phyloP scores from a whole-genome alignment of 2,888 invertebrate species.

The Sinohyriopsis cumingii region DNA sequence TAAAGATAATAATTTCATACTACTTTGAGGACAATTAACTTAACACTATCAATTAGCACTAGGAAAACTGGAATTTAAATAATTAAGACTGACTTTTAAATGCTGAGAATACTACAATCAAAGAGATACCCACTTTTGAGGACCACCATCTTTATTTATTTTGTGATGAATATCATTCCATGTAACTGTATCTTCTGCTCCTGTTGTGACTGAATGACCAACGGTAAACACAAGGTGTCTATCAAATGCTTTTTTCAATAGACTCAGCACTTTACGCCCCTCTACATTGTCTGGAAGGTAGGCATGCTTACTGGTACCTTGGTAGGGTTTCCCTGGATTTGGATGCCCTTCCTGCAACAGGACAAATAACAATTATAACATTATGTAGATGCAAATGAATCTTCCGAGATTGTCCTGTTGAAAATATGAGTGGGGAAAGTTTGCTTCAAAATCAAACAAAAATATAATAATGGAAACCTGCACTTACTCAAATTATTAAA shows the following conservation, averaged over 20 bases:
- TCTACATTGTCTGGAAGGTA: conserved; percentile 52
- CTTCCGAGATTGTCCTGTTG: no score
- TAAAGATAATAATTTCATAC: no score
- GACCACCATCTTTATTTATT: conserved; percentile 35
- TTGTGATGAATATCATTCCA: conserved; percentile 54
- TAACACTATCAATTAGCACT: no score
- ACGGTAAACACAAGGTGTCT: conserved; percentile 52
- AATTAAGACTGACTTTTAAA: not conserved
- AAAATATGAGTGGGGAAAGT: no score
- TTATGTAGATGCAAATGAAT: not conserved
- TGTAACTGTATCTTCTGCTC: conserved; percentile 46
- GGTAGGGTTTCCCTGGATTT: conserved; percentile 47
- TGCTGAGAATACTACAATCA: not conserved
- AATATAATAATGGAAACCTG: no score
- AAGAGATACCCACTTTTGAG: conserved; percentile 23
- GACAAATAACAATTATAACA: not conserved
- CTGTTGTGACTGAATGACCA: conserved; percentile 54
- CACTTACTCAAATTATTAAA: no score
- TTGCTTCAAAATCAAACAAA: no score
- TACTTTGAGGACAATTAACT: no score
- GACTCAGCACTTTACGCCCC: conserved; percentile 40
- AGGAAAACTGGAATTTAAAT: not conserved
- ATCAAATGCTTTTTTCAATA: conserved; percentile 47
- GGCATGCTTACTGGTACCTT: conserved; percentile 43
- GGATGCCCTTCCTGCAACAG: conserved; percentile 39